phyloP scores from a whole-genome alignment of 2,888 invertebrate genomes.

The Invenusta paracnida region DNA sequence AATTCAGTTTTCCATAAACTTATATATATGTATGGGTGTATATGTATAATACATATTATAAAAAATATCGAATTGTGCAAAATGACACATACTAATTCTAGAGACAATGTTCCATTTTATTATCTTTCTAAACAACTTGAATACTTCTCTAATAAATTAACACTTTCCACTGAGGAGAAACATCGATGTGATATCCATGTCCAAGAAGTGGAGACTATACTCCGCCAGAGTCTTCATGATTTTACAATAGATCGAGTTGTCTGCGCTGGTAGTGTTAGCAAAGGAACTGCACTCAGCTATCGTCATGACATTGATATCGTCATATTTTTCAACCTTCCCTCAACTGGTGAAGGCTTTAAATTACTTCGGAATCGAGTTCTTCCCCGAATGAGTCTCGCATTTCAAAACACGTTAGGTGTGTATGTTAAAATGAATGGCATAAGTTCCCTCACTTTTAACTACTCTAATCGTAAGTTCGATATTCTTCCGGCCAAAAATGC shows the following conservation, averaged over 20 bases:
- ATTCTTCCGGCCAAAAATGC: slow-evolving; percentile 7
- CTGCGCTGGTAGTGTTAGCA: not conserved
- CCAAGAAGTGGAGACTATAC: not conserved
- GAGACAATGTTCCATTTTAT: not conserved
- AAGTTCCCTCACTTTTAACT: not conserved
- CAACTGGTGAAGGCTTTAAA: not conserved
- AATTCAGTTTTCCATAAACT: too few species aligned
- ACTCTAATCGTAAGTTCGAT: not conserved
- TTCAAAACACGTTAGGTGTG: not conserved
- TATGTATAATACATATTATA: not conserved
- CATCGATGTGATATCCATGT: not conserved
- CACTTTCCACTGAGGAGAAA: not conserved
- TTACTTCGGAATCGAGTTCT: not conserved
- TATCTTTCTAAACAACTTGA: not conserved
- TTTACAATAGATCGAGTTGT: not conserved
- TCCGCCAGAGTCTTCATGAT: not conserved
- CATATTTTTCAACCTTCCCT: not conserved
- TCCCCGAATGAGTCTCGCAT: not conserved
- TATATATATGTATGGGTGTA: not conserved
- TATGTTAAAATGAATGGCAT: not conserved
- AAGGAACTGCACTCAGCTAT: not conserved
- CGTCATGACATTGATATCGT: not conserved
- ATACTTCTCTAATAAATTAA: not conserved
- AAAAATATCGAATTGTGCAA: not conserved
- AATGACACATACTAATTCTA: not conserved